Conservation (phyloP, 1,140 invertebrate species). For the Archegozetes longisetosus region DNA sequence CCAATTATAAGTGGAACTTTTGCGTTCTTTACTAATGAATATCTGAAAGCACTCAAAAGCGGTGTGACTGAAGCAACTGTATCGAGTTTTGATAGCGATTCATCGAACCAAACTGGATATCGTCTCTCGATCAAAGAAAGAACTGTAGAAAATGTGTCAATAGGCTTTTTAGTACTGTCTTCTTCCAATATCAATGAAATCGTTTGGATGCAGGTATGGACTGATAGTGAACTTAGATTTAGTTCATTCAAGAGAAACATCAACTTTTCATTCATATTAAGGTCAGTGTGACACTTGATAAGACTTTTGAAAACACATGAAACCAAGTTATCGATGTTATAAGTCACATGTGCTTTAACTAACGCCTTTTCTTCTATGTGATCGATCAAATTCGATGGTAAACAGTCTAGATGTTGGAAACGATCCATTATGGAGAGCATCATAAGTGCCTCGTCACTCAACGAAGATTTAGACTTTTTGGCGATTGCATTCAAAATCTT, state of each 20-base stretch:
- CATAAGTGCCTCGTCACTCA: background rate
- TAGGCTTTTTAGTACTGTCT: background rate
- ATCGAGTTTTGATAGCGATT: background rate
- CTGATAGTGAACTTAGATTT: background rate
- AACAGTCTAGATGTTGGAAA: background rate
- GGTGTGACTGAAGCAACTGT: background rate
- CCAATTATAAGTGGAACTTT: slow-evolving; percentile 13
- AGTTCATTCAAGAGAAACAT: background rate
- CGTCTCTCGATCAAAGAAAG: background rate
- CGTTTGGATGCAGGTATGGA: background rate
- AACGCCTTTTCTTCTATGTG: background rate
- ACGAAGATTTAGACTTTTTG: background rate
- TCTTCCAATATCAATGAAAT: background rate
- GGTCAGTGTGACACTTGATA: background rate
- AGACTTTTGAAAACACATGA: background rate
- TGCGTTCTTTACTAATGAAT: background rate
- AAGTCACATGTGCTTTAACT: background rate
- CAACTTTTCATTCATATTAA: background rate
- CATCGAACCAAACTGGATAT: background rate
- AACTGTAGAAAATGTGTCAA: background rate
- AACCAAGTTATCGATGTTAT: background rate
- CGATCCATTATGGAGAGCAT: background rate
- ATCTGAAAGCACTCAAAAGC: background rate
- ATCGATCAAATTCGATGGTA: background rate
- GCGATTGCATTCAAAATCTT: background rate